Percentiles rank a stretch among this genome's conserved stretches.
Evolutionary conservation across 2,888 invertebrate species (phyloP).

Genomic region (Ctenicera cuprea): DNA sequence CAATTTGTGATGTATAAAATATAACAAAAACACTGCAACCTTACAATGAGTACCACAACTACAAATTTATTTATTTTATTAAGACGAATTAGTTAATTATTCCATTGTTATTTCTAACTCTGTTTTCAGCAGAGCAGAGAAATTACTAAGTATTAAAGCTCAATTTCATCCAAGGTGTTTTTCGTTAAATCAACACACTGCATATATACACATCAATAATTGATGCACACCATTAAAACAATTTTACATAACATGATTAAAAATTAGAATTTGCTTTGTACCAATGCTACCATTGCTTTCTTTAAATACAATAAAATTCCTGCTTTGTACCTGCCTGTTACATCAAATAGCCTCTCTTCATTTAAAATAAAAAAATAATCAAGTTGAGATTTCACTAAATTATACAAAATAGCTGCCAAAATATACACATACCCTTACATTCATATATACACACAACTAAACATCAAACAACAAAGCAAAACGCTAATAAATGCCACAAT

Average conservation of each 20-base stretch:
- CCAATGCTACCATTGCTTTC: slow-evolving; percentile 4
- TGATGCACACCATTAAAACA: neutral
- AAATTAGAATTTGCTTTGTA: slow-evolving; percentile 1
- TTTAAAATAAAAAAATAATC: neutral
- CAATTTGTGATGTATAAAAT: slow-evolving; percentile 49
- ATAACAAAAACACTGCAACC: slow-evolving; percentile 30
- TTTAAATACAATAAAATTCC: neutral
- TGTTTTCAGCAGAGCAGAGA: neutral
- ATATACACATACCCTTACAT: slow-evolving; percentile 10
- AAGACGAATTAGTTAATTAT: slow-evolving; percentile 11
- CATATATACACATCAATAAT: neutral
- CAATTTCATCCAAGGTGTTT: neutral
- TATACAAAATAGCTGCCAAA: slow-evolving; percentile 31
- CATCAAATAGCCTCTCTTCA: slow-evolving; percentile 18
- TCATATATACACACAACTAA: slow-evolving; percentile 13
- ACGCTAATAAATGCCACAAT: too few species aligned
- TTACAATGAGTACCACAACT: slow-evolving; percentile 18
- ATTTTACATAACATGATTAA: neutral
- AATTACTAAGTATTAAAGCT: slow-evolving; percentile 15
- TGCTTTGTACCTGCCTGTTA: slow-evolving; percentile 4
- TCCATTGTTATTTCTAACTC: slow-evolving; percentile 5
- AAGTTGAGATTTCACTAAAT: slow-evolving; percentile 14
- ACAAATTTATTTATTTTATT: slow-evolving; percentile 6
- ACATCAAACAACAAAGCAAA: slow-evolving; percentile 6
- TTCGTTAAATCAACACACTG: neutral